Percentiles rank a stretch among this genome's conserved stretches.
These are phyloP conservation scores for Leptestheria dahalacensis DNA, from an alignment of 1,140 invertebrate genomes.

Conservation along the genomic window DNA sequence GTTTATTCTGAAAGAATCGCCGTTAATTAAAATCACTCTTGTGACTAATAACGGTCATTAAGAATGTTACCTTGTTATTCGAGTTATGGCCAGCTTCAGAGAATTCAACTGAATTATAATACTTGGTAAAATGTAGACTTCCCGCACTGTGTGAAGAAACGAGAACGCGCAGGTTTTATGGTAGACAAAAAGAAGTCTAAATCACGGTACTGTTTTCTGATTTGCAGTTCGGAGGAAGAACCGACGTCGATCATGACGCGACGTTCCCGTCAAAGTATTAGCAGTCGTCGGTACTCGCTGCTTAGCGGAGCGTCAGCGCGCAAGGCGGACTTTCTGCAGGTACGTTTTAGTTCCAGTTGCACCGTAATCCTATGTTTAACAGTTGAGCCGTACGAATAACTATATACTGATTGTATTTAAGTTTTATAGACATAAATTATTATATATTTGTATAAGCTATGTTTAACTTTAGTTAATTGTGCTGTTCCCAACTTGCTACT, in stretches of 20 bases:
- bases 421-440: conserved; percentile 14
- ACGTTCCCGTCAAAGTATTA: not conserved
- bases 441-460: conserved; percentile 11
- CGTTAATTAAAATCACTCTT: conserved; percentile 13
- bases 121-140: too few species aligned
- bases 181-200: too few species aligned
- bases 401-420: too few species aligned
- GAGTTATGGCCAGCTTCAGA: conserved; percentile 6
- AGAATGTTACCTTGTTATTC: conserved; percentile 17
- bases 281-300: not conserved
- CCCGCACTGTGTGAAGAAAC: too few species aligned
- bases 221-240: not conserved
- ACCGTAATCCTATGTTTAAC: too few species aligned
- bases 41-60: conserved; percentile 16
- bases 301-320: not conserved
- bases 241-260: not conserved
- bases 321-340: not conserved
- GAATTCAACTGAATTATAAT: conserved; percentile 17
- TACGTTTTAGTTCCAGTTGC: too few species aligned
- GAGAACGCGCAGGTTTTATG: too few species aligned
- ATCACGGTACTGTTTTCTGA: too few species aligned
- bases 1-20: conserved; percentile 17
- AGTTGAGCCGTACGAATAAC: too few species aligned
- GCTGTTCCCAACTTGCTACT: conserved; percentile 4
- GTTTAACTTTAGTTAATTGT: not conserved